phyloP scores from a whole-genome alignment of 2,888 invertebrate genomes.

The Hypena proboscidalis region DNA sequence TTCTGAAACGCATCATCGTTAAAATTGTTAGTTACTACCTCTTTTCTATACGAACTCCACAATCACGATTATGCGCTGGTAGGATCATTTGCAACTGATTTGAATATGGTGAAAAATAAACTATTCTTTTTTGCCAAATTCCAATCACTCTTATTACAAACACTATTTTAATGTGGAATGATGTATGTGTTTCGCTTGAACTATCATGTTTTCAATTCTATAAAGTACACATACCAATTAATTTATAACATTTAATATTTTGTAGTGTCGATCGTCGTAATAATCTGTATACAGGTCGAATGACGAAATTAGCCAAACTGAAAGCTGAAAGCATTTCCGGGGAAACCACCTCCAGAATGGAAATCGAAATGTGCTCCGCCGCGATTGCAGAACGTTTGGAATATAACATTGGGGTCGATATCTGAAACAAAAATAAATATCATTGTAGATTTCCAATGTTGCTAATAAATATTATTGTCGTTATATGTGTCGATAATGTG shows the following conservation, averaged over 20 bases:
- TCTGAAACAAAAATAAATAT: slow-evolving; percentile 80
- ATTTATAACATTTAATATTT: slow-evolving; percentile 28
- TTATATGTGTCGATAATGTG: too few relatives aligned
- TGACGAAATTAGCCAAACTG: slow-evolving; percentile 86
- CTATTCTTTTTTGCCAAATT: slow-evolving; percentile 17
- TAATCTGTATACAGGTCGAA: slow-evolving; percentile 11
- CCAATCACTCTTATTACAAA: slow-evolving; percentile 29
- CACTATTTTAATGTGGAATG: slow-evolving; percentile 47
- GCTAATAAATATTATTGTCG: too few relatives aligned
- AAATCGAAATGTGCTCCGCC: slow-evolving; percentile 84
- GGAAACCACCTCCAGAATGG: slow-evolving; percentile 81
- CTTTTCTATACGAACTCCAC: slow-evolving; percentile 2
- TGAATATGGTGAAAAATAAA: slow-evolving; percentile 28
- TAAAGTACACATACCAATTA: slow-evolving; percentile 34
- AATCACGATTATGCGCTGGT: slow-evolving; percentile 14
- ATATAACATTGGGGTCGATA: slow-evolving; percentile 93
- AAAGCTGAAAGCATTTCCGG: slow-evolving; percentile 87
- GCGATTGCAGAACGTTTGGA: slow-evolving; percentile 92
- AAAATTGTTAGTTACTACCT: slow-evolving; percentile 7
- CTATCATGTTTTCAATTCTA: slow-evolving; percentile 33
- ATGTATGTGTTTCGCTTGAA: slow-evolving; percentile 36
- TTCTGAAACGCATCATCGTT: slow-evolving; percentile 32
- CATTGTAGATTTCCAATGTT: too few relatives aligned
- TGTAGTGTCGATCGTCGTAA: slow-evolving; percentile 29
- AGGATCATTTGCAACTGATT: slow-evolving; percentile 16